phyloP scores from a whole-genome alignment of 2,888 invertebrate genomes.

The Stenoptilia bipunctidactyla region DNA sequence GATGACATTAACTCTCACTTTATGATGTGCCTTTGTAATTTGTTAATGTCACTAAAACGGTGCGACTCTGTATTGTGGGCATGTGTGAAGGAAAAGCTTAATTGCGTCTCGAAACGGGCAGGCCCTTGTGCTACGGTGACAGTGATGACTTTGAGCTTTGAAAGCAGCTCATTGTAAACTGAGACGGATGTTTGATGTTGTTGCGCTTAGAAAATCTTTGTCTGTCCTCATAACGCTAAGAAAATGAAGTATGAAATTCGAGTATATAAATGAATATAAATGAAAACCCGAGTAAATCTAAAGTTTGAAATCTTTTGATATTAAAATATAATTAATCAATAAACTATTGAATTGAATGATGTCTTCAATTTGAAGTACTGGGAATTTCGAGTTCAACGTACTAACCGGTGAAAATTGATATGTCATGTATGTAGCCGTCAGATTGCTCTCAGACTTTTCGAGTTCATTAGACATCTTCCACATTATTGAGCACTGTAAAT shows the following conservation, averaged over 20 bases:
- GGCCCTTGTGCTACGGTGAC: not conserved
- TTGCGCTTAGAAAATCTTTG: too few species aligned
- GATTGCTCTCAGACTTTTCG: conserved; percentile 7
- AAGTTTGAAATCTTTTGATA: too few species aligned
- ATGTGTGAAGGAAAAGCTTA: conserved; percentile 1
- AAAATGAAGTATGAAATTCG: too few species aligned
- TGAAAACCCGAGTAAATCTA: too few species aligned
- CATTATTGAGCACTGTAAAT: conserved; percentile 26
- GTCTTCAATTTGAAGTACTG: not conserved
- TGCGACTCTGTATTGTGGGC: conserved; percentile 3
- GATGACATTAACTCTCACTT: conserved; percentile 20
- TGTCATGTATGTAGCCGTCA: conserved; percentile 22
- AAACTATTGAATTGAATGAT: too few species aligned
- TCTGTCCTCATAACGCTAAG: too few species aligned
- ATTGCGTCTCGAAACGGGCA: not conserved
- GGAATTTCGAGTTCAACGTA: conserved; percentile 30
- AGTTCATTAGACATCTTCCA: conserved; percentile 45
- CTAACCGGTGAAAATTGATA: conserved; percentile 40
- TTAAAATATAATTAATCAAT: too few species aligned
- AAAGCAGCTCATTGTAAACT: too few species aligned
- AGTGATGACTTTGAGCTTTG: too few species aligned
- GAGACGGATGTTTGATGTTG: too few species aligned
- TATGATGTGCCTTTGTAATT: conserved; percentile 6
- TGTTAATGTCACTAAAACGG: conserved; percentile 2
- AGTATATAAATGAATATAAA: too few species aligned